phyloP scores from a whole-genome alignment of 1,140 invertebrate species.

The Elysia chlorotica region DNA sequence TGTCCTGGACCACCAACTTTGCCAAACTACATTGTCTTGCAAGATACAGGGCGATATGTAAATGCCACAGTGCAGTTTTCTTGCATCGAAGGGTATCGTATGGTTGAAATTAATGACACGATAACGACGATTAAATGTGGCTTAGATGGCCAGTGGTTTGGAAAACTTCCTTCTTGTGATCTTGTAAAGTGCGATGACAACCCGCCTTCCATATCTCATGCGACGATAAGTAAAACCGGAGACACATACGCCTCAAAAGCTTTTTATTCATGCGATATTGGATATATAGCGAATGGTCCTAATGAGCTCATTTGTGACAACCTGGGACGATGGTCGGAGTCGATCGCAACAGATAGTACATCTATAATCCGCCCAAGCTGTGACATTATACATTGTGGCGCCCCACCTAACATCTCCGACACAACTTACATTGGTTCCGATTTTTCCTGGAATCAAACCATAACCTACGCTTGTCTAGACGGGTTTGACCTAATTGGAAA shows the following conservation, averaged over 20 bases:
- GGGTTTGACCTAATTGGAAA: conserved; percentile 29
- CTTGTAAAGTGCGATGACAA: background rate
- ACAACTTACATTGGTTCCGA: background rate
- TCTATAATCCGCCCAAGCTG: conserved; percentile 11
- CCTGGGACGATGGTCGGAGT: conserved; percentile 13
- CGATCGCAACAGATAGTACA: background rate
- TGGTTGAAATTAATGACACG: conserved; percentile 21
- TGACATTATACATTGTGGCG: conserved; percentile 9
- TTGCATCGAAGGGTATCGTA: conserved; percentile 30
- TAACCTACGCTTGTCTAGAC: conserved; percentile 18
- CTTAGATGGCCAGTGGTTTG: conserved; percentile 31
- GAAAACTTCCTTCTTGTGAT: conserved; percentile 3
- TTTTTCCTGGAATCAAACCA: conserved; percentile 11
- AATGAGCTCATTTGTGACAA: background rate
- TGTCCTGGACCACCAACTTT: conserved; percentile 30
- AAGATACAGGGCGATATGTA: conserved; percentile 15
- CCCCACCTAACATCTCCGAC: conserved; percentile 6
- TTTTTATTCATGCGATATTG: conserved; percentile 31
- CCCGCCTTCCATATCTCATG: conserved; percentile 15
- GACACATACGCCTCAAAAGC: conserved; percentile 15
- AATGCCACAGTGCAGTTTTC: conserved; percentile 6
- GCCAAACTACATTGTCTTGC: conserved; percentile 1
- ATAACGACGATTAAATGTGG: conserved; percentile 30
- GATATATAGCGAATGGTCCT: conserved; percentile 8
- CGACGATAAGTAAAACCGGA: background rate